Evolutionary conservation across 1,140 invertebrate genomes (phyloP).

Genomic region (Zaprionus nigranus): DNA sequence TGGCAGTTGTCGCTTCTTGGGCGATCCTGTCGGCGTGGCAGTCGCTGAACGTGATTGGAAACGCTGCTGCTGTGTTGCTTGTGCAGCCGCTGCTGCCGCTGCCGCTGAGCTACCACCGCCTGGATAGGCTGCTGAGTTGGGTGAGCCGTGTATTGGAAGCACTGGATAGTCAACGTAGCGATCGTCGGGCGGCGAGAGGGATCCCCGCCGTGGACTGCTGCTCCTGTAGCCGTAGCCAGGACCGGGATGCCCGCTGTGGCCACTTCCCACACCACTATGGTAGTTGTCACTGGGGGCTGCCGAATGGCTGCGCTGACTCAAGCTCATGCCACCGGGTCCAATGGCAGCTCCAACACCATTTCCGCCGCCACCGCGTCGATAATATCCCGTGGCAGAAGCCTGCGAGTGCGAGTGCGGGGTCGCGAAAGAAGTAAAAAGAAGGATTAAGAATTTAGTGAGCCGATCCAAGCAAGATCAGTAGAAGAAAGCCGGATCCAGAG

Average conservation of each 20-base stretch:
- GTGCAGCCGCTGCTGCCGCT: slow-evolving; percentile 46
- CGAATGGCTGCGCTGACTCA: slow-evolving; percentile 85
- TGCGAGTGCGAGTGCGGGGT: slow-evolving; percentile 9
- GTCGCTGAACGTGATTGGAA: slow-evolving; percentile 94
- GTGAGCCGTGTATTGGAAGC: slow-evolving; percentile 80
- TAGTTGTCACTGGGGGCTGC: slow-evolving; percentile 84
- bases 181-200: slow-evolving; percentile 83
- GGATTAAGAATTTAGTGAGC: slow-evolving; percentile 11
- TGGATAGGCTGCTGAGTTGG: slow-evolving; percentile 51
- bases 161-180: slow-evolving; percentile 84
- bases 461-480: background rate
- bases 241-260: slow-evolving; percentile 14
- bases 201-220: slow-evolving; percentile 81
- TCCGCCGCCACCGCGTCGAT: slow-evolving; percentile 79
- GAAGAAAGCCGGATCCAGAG: slow-evolving; percentile 2
- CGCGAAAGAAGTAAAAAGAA: slow-evolving; percentile 18
- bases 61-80: slow-evolving; percentile 85
- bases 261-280: slow-evolving; percentile 52
- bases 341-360: slow-evolving; percentile 85
- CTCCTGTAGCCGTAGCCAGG: slow-evolving; percentile 79
- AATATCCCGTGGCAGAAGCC: slow-evolving; percentile 72
- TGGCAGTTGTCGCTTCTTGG: slow-evolving; percentile 97
- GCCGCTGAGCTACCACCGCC: slow-evolving; percentile 24
- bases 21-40: slow-evolving; percentile 96
- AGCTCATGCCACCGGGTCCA: slow-evolving; percentile 86